A percentile compares a stretch with the other conserved stretches of the same genome.
Evolutionary conservation across 2,113 vertebrate species (phyloP).

Genomic region (Eidolon helvum): DNA sequence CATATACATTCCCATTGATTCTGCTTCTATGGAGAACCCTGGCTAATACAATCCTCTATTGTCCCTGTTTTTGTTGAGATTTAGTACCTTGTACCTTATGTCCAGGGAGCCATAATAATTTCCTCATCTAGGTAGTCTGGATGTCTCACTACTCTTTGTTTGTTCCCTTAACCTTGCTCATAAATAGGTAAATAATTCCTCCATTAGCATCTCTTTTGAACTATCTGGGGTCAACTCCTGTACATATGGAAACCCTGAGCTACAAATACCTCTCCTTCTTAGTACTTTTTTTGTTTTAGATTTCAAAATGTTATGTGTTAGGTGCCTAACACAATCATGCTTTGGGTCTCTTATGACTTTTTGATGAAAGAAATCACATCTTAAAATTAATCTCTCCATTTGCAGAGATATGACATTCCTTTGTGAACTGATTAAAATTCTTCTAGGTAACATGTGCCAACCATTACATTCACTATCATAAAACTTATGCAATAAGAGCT

Average conservation of each 20-base stretch:
- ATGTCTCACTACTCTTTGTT: not conserved
- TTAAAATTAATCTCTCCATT: not conserved
- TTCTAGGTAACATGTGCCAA: not conserved
- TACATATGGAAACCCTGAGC: not conserved
- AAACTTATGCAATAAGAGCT: not conserved
- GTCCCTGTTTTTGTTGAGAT: not conserved
- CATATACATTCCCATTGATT: no score
- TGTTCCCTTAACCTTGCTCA: not conserved
- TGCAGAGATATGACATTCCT: not conserved
- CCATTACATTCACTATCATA: not conserved
- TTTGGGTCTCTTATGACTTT: not conserved
- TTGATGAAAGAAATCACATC: not conserved
- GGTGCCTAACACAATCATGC: not conserved
- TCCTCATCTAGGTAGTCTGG: not conserved
- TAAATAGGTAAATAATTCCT: not conserved
- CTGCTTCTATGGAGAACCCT: not conserved
- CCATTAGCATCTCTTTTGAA: not conserved
- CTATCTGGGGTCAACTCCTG: not conserved
- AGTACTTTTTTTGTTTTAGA: not conserved
- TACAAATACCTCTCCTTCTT: not conserved
- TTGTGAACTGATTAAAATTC: not conserved
- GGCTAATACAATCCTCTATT: not conserved
- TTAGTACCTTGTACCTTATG: not conserved
- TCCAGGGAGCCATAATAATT: accelerated
- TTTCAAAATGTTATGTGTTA: not conserved